Evolutionary conservation across 2,888 invertebrate species (phyloP), one percentile per base, ranked within the genome.

Genomic region (Harpalus rubripes): DNA sequence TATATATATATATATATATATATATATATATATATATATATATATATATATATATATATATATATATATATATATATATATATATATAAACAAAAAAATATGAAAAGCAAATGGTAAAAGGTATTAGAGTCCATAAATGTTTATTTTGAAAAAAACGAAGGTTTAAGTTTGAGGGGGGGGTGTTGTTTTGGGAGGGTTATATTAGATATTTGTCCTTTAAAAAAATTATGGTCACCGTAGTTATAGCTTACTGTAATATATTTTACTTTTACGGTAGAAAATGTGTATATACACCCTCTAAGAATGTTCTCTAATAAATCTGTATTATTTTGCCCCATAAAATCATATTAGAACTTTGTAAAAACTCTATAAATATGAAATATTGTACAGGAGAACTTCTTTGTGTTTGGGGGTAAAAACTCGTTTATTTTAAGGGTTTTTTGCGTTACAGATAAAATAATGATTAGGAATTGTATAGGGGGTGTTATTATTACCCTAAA

Each of bases 361-460:
- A 52, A 52, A 52, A 52, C 44, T 52, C 44, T 52, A 52, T 52
- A 52, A 52, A 52, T 10, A 52, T 52, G 44, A 52, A 52, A 52
- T 52, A 52, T 52, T 52, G 10, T 52, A 1, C 10, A 1, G 0
- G 44, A 52, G 44, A 52, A 52, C 44, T 52, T 52, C 12, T 52
- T 8, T 52, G 44, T 52, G 44, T 52, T 52, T 52, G 8, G 44
- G 44, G 44, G 44, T 10, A 10, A 52, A 52, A 52, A 52, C 10
- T 52, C 8, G 10, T 52, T 52, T 52, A 52, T 52, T 52, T 52
- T 52, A 10, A 12, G 44, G 44, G 44, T 52, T 52, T 52, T 52
- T 52, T 52, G 44, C 44, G 12, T 6, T 52, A 12, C 1, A 52
- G 7, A 52, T 52, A 52, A 52, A 52, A 52, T 6, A 52, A 52